A percentile compares a stretch with the other conserved stretches of the same genome.
Evolutionary conservation across 2,113 vertebrate species (phyloP).

Genomic region (Percopsis transmontana): DNA sequence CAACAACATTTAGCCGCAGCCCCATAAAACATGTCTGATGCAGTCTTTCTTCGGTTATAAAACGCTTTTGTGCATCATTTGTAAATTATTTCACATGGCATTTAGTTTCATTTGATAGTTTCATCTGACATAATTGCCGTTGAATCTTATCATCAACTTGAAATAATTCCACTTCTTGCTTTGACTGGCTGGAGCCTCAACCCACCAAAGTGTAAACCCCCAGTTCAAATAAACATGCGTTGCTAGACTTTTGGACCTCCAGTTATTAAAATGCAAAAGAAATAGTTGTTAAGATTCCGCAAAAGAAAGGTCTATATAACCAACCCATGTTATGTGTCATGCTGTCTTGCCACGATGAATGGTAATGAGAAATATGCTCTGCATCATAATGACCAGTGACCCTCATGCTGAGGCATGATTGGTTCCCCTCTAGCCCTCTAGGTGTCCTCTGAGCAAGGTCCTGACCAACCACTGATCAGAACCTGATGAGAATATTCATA

Average conservation of each 20-base stretch:
- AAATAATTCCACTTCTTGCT: no score
- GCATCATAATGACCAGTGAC: constrained; percentile 69
- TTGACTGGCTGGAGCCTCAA: no score
- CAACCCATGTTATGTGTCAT: constrained; percentile 50
- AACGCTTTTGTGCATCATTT: no score
- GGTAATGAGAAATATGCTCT: constrained; percentile 59
- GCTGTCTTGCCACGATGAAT: constrained; percentile 54
- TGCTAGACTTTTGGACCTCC: constrained; percentile 2
- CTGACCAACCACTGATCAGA: constrained; percentile 38
- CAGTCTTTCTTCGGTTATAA: no score
- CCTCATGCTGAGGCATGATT: constrained; percentile 51
- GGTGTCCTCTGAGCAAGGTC: constrained; percentile 65
- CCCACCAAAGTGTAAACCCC: no score
- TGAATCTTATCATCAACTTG: no score
- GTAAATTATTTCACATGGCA: no score
- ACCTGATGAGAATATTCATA: constrained; percentile 73
- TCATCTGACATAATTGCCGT: no score
- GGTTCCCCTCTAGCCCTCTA: constrained; percentile 53
- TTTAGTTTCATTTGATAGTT: no score
- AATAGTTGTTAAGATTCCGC: constrained; percentile 17
- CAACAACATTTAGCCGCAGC: no score
- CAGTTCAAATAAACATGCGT: constrained; percentile 8
- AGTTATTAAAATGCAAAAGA: constrained; percentile 25
- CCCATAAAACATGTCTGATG: no score
- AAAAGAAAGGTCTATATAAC: constrained; percentile 29